Evolutionary conservation across 2,113 vertebrate genomes (phyloP), one percentile per base, ranked within the genome.

Genomic region (Nesoenas mayeri): DNA sequence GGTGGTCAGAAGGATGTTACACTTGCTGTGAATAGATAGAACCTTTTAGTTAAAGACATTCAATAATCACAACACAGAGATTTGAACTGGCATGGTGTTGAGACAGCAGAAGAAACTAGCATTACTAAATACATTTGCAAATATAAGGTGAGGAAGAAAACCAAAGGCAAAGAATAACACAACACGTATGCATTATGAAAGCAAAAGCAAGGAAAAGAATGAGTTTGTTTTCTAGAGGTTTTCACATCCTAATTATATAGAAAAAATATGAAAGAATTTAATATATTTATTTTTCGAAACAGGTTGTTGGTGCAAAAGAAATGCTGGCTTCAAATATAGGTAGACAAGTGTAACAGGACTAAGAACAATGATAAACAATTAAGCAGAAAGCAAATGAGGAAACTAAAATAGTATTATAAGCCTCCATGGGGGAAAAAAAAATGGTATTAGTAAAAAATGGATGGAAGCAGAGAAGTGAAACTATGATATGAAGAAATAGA

Each of bases 11-110:
- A 94, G 58, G 21, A 85, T 11, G 42, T 88, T 81, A 79, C 0
- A 2, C 15, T 95, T 92, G 72, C 93, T 93, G 92, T 86, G 82
- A 89, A 89, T 10, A 93, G 60, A 90, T 7, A 91, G 42, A 95
- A 90, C 14, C n/a, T 93, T 80, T 66, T 62, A 71, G 75, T 94
- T 83, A 79, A 87, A 93, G 47, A 66, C 69, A 74, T 3, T 73
- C 34, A 85, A 66, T 71, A 88, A 95, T 56, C 60, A 81, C 15
- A 83, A 90, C 48, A 36, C 7, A 32, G 79, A 83, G 40, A 94
- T 88, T 64, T 60, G 40, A 71, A 83, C 2, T 62, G 61, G 56
- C 12, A 60, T n/a, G 60, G 32, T 64, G 26, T 51, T 74, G 64
- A 90, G 26, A 50, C 38, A 85, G 58, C 50, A 93, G 60, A 50